Evolutionary conservation across 2,797 vertebrate genomes (phyloP), one percentile per base, ranked within the genome.

Genomic region (Scyliorhinus canicula): DNA sequence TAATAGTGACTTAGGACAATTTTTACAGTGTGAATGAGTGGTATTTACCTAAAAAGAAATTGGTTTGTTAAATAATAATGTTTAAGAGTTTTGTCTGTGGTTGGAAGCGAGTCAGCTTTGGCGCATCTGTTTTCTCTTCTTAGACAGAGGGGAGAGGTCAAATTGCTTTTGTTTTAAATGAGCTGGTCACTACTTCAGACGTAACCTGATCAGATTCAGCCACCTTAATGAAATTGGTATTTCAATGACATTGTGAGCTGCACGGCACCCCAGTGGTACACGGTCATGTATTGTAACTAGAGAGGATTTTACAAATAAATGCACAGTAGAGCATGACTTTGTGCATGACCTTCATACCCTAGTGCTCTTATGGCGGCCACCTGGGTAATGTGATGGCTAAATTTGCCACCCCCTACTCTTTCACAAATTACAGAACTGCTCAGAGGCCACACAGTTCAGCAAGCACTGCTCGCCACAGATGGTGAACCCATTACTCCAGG

Each of bases 101-200:
- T 97, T 96, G 97, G 98, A 99, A 98, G 97, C 98, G 97, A 98
- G 97, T 98, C 97, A 97, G 97, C 97, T 98, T 97, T 97, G 96
- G 96, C 97, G 97, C 98, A 99, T 98, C 97, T 99, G 98, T 95
- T 98, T 98, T 98, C 97, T 96, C 97, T 98, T 98, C 98, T 96
- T 96, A 96, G 96, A 96, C 96, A 96, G 96, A 71, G 97, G 97
- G 98, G 96, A 98, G 97, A 98, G 98, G 97, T 98, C 97, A 98
- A 96, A 97, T 96, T 96, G 97, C 97, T 97, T 97, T 98, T 97
- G 97, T 97, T 98, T 97, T 97, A 97, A 98, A 97, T 96, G 96
- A 97, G 95, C 97, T 97, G 97, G 97, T 97, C 97, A 97, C 97
- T 97, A 95, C 95, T 97, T 97, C 96, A 97, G 97, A 98, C 97